A percentile compares a stretch with the other conserved stretches of the same genome.
Evolutionary conservation across 2,797 vertebrate species (phyloP).

Genomic region (Premnoplex brunnescens): DNA sequence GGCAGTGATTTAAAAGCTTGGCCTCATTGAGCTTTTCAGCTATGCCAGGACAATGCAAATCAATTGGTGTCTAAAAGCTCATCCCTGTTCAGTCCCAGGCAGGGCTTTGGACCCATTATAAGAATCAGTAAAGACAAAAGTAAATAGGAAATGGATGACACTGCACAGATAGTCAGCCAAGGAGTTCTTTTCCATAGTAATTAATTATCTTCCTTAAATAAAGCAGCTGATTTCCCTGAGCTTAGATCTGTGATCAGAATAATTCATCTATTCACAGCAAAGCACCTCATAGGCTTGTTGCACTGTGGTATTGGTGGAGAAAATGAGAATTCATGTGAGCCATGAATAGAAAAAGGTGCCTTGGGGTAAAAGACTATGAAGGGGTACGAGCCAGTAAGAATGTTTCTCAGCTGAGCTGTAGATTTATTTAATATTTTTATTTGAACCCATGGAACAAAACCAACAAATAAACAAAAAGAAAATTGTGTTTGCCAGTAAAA

Average conservation of each 20-base stretch:
- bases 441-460: not conserved
- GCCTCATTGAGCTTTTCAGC: fast-evolving
- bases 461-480: too few relatives aligned
- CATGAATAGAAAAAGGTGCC: not conserved
- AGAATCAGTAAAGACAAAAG: not conserved
- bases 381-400: not conserved
- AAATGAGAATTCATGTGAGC: not conserved
- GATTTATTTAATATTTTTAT: not conserved
- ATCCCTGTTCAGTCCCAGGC: not conserved
- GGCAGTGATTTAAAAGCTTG: not conserved
- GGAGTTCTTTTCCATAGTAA: not conserved
- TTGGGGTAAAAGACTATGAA: not conserved
- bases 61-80: not conserved
- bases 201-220: not conserved
- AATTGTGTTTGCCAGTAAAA: not conserved
- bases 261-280: not conserved
- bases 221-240: not conserved
- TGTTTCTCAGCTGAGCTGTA: not conserved
- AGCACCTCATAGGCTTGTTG: not conserved
- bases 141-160: not conserved
- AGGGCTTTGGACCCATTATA: not conserved
- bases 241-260: not conserved
- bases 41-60: not conserved
- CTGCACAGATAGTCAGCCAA: not conserved
- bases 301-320: not conserved